Conservation (phyloP, 2,888 invertebrate species). For the Dicyrtomina minuta region DNA sequence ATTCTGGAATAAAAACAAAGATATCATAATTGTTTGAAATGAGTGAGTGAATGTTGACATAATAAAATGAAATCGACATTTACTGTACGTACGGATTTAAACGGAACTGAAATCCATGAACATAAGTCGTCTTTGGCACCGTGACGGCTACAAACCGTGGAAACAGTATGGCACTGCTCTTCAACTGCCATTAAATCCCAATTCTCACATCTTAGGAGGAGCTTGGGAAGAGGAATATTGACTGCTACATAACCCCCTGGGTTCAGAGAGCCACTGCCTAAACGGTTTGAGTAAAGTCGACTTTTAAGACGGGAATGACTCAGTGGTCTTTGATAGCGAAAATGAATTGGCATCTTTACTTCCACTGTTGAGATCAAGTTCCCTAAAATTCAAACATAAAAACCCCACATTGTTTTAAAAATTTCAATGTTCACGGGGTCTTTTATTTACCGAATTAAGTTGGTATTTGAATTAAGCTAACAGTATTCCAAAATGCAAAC, state of each 20-base stretch:
- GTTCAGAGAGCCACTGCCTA: slow-evolving; percentile 32
- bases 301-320: slow-evolving; percentile 54
- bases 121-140: slow-evolving; percentile 54
- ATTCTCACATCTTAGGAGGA: slow-evolving; percentile 50
- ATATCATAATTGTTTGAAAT: background rate
- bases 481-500: too few species aligned
- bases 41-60: background rate
- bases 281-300: slow-evolving; percentile 18
- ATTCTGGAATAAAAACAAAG: slow-evolving; percentile 39
- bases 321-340: slow-evolving; percentile 60
- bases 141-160: slow-evolving; percentile 56
- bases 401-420: background rate
- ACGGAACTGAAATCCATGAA: slow-evolving; percentile 58
- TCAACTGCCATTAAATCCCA: slow-evolving; percentile 55
- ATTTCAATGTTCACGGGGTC: too few species aligned
- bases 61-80: background rate
- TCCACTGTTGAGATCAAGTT: slow-evolving; percentile 49
- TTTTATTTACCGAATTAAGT: too few species aligned
- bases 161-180: slow-evolving; percentile 47
- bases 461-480: too few species aligned
- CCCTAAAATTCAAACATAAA: slow-evolving; percentile 31
- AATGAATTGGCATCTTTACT: slow-evolving; percentile 58
- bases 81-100: slow-evolving; percentile 57
- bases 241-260: slow-evolving; percentile 55
- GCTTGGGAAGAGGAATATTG: slow-evolving; percentile 48